Conservation (phyloP, 2,888 invertebrate species). For the Mesorhabditis sp. region DNA sequence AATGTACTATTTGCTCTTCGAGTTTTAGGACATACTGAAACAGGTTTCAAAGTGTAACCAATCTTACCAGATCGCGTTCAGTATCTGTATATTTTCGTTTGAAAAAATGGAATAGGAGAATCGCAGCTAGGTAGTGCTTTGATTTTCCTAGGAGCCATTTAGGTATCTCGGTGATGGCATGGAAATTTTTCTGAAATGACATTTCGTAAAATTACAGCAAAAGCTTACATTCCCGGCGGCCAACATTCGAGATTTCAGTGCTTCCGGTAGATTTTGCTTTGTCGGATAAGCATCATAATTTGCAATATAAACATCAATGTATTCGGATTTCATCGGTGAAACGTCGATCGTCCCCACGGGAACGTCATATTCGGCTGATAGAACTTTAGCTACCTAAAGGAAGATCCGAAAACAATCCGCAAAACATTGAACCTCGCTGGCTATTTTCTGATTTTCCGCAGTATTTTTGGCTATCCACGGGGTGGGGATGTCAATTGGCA, state of each 20-base stretch:
- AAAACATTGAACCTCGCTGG: too few species aligned
- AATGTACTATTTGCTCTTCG: background rate
- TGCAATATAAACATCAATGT: conserved; percentile 3
- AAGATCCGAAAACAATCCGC: background rate
- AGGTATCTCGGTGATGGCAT: background rate
- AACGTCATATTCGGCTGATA: background rate
- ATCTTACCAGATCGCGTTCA: background rate
- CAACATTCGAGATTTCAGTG: background rate
- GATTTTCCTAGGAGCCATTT: conserved; percentile 1
- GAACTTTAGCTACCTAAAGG: background rate
- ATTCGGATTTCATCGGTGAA: background rate
- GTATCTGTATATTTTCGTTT: background rate
- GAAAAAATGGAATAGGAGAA: background rate
- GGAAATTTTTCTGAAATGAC: background rate
- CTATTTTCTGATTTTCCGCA: background rate
- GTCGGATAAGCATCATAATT: background rate
- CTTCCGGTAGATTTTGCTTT: background rate
- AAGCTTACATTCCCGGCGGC: background rate
- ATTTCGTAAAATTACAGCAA: background rate
- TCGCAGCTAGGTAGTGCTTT: conserved; percentile 5
- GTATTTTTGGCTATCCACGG: background rate
- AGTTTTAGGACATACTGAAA: too few species aligned
- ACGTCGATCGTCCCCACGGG: background rate
- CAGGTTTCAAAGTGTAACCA: background rate
- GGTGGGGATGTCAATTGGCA: background rate